Evolutionary conservation across 2,888 invertebrate genomes (phyloP).

Genomic region (Epirrhoe alternata): DNA sequence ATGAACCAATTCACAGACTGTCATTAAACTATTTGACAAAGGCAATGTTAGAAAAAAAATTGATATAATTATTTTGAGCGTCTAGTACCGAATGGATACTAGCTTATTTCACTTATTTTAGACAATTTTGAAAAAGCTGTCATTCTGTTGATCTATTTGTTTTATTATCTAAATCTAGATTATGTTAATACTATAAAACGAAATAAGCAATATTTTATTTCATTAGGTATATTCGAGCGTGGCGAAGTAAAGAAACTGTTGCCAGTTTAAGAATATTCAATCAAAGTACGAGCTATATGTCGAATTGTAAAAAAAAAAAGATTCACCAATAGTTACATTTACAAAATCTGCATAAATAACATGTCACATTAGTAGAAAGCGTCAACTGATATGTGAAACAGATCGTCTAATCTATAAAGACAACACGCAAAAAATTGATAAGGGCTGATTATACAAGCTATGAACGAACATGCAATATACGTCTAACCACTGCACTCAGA

Average conservation of each 20-base stretch:
- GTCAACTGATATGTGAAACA: constrained; percentile 63
- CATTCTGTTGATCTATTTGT: not conserved
- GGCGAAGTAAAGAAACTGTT: too few species aligned
- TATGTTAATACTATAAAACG: too few species aligned
- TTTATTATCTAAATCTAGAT: too few species aligned
- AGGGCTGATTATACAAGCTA: constrained; percentile 71
- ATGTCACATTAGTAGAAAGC: constrained; percentile 25
- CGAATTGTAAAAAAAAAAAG: not conserved
- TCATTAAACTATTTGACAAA: constrained; percentile 5
- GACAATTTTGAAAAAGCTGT: not conserved
- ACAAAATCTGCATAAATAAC: constrained; percentile 17
- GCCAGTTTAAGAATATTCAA: too few species aligned
- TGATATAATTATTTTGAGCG: not conserved
- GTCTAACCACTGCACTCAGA: constrained; percentile 46
- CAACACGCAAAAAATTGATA: constrained; percentile 61
- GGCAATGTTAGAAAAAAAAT: not conserved
- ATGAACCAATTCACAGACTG: constrained; percentile 45
- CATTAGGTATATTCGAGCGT: too few species aligned
- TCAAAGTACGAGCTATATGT: not conserved
- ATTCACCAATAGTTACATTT: constrained; percentile 9
- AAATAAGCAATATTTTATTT: too few species aligned
- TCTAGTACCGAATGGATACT: not conserved
- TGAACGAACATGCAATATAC: constrained; percentile 80
- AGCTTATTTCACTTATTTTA: not conserved
- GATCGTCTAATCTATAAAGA: constrained; percentile 57